A percentile compares a stretch with the other conserved stretches of the same genome.
These are phyloP conservation scores for Adelosebastes latens DNA, from an alignment of 2,797 vertebrate species.

Conservation along the genomic window DNA sequence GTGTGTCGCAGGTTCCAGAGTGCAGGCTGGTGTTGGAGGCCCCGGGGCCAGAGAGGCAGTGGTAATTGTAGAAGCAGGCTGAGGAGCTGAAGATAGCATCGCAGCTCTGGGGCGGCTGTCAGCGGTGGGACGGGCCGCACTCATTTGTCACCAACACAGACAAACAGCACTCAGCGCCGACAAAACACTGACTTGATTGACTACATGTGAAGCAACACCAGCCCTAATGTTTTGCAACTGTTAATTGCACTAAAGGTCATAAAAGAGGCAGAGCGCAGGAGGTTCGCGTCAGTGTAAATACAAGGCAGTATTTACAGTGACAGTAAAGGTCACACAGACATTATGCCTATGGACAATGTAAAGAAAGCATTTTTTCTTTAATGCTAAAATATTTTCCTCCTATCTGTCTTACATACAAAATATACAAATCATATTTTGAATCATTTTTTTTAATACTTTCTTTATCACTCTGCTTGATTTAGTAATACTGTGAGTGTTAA, in stretches of 20 bases:
- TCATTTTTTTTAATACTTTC: background rate
- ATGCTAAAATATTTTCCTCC: background rate
- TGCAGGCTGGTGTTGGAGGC: constrained; percentile 52
- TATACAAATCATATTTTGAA: background rate
- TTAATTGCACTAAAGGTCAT: constrained; percentile 72
- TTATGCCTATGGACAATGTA: background rate
- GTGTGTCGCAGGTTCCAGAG: constrained; percentile 39
- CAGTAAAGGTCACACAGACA: background rate
- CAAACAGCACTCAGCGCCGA: constrained; percentile 68
- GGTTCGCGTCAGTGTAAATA: constrained; percentile 40
- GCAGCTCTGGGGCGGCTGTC: constrained; percentile 70
- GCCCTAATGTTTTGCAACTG: constrained; percentile 70
- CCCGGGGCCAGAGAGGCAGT: constrained; percentile 61
- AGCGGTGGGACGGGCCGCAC: constrained; percentile 59
- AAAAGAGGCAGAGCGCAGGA: constrained; percentile 52
- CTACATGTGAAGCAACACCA: constrained; percentile 72
- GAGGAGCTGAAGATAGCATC: constrained; percentile 79
- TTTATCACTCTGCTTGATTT: background rate
- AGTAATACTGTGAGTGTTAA: too few relatives aligned
- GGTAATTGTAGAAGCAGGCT: constrained; percentile 78
- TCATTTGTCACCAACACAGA: constrained; percentile 76
- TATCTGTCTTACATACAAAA: background rate
- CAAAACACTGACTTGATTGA: constrained; percentile 77
- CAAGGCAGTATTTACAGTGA: constrained; percentile 9
- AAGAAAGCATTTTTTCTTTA: background rate